Evolutionary conservation across 2,888 invertebrate genomes (phyloP), one percentile per base, ranked within the genome.

Genomic region (Micoletzkya japonica): DNA sequence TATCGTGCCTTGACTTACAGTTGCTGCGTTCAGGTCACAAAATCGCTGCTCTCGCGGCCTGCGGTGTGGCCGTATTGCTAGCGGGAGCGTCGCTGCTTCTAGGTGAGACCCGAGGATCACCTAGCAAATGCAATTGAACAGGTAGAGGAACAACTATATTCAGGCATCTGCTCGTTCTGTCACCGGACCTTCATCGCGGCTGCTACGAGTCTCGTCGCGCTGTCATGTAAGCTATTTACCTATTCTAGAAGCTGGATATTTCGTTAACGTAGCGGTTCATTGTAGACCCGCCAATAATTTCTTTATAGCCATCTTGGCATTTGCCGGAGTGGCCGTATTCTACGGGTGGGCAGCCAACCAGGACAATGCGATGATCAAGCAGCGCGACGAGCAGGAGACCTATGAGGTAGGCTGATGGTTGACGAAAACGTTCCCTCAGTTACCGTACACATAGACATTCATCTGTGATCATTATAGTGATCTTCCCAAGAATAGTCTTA

Each of bases 341-440:
- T 84, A 79, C 68, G 74, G 80, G 50, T 84, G 78, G 73, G 84
- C 80, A n/a, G 79, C 77, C 69, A 81, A 82, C 66, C 84, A 84
- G 54, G 83, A 84, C 72, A 84, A 85, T 70, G 82, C 82, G 70
- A 76, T 84, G 17, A 80, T 84, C 39, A 82, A 82, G 71, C 82
- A 84, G 60, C 82, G 83, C 39, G 82, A 81, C 26, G 79, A 79
- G 26, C 73, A 75, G 24, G 81, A 82, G 34, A 77, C 79, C 24
- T 84, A 84, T 54, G 81, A 84, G 74, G 81, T 81, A 39, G 26
- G 14, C 26, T 30, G 10, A 10, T n/a, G 30, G 10, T 50, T 64
- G 6, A n/a, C 54, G 52, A 4, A 7, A 57, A 17, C 30, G n/a
- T 17, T 52, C 52, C 24, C 52, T n/a, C 52, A 52, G 24, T n/a